Evolutionary conservation across 2,888 invertebrate species (phyloP), one percentile per base, ranked within the genome.

Genomic region (Acronicta aceris): DNA sequence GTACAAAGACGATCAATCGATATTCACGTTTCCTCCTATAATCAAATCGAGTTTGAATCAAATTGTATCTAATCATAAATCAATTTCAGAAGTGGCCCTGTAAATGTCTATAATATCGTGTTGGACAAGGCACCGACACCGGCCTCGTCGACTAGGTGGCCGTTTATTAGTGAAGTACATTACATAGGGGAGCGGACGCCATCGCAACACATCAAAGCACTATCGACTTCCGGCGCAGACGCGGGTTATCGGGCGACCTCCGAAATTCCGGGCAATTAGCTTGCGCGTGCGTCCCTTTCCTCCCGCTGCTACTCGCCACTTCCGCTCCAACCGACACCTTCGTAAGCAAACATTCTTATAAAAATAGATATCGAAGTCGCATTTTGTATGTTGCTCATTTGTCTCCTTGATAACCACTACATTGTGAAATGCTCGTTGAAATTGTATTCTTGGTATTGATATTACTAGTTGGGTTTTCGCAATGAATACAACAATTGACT

Each of bases 241-340:
- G 85, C 85, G 90, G 89, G 92, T 92, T 93, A 93, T 93, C 93
- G 88, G 86, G 87, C 89, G 92, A 90, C 91, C 93, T 90, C 91
- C 92, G 89, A 91, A 93, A 93, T 85, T 90, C 90, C 90, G 87
- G 88, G 88, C 92, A 93, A 92, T 92, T 92, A 89, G 83, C 85
- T 82, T 82, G 82, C 81, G 83, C 81, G 81, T 76, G 82, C 83
- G 85, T 82, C 85, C 85, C 85, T 85, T 84, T 81, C 85, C 81
- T 83, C 82, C 85, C 83, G 81, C 83, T 77, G 77, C 83, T 79
- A 82, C 72, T 76, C 73, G 78, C 80, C 81, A 78, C 83, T 83
- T 85, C 84, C 84, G 84, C 76, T 81, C 83, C 63, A 74, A 84
- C 88, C 83, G 71, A 74, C 74, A 81, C 82, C 79, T 85, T 84